These are phyloP conservation scores for Aleiodes alternator DNA, from an alignment of 2,888 invertebrate species.

Conservation along the genomic window DNA sequence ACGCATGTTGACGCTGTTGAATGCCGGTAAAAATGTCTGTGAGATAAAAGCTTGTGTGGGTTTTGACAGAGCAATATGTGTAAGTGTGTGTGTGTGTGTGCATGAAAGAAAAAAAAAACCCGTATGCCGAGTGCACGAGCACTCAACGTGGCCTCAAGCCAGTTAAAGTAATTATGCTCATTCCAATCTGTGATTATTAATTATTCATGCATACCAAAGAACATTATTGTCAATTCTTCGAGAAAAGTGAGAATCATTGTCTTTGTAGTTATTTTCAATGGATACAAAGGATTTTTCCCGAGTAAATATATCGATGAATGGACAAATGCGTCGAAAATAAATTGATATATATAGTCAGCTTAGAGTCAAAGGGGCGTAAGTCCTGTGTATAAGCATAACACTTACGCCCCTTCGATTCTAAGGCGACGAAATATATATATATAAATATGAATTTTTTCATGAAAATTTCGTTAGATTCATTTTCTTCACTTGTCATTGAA, in stretches of 20 bases:
- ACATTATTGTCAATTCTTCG: background rate
- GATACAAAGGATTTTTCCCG: background rate
- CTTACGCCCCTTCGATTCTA: too few relatives aligned
- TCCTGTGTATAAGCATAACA: too few relatives aligned
- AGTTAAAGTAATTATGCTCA: constrained; percentile 33
- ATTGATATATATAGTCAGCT: too few relatives aligned
- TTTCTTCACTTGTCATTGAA: too few relatives aligned
- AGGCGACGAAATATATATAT: too few relatives aligned
- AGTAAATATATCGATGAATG: too few relatives aligned
- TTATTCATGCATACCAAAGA: constrained; percentile 12
- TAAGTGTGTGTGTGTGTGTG: constrained; percentile 17
- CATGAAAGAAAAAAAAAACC: background rate
- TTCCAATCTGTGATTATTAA: constrained; percentile 11
- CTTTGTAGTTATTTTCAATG: background rate
- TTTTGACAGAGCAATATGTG: background rate
- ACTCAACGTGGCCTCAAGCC: constrained; percentile 28
- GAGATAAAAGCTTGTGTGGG: constrained; percentile 1
- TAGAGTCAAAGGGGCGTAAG: too few relatives aligned
- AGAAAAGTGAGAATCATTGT: background rate
- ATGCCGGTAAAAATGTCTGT: background rate
- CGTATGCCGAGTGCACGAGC: constrained; percentile 26
- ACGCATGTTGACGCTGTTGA: too few relatives aligned
- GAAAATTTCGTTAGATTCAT: too few relatives aligned
- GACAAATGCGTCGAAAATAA: too few relatives aligned
- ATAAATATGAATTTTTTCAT: too few relatives aligned